Evolutionary conservation across 2,113 vertebrate genomes (phyloP).

Genomic region (Hiodon alosoides): DNA sequence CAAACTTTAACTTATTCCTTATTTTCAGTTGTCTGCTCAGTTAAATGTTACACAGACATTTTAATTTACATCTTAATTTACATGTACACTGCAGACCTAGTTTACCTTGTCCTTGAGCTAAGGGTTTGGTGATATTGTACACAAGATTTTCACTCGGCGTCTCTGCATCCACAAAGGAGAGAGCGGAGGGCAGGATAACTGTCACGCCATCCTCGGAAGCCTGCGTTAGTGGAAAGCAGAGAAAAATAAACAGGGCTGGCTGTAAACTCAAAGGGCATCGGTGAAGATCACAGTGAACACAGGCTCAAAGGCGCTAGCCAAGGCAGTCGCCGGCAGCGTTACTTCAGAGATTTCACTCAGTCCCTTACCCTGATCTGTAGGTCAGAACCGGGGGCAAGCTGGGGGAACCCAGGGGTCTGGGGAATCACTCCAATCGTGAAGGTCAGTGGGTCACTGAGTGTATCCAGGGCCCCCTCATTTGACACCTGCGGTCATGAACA

Average conservation of each 20-base stretch:
- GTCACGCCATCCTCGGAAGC: conserved; percentile 84
- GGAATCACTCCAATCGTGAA: conserved; percentile 86
- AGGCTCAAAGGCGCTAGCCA: neutral
- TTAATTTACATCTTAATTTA: neutral
- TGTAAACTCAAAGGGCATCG: neutral
- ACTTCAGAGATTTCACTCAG: neutral
- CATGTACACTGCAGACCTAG: conserved; percentile 10
- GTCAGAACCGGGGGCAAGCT: conserved; percentile 68
- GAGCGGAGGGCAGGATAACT: conserved; percentile 73
- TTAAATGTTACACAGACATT: too few relatives aligned
- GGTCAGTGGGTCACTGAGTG: conserved; percentile 62
- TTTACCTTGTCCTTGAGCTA: conserved; percentile 79
- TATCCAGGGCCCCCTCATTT: conserved; percentile 45
- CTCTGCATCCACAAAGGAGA: conserved; percentile 80
- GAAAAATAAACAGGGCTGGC: too few relatives aligned
- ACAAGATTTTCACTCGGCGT: conserved; percentile 73
- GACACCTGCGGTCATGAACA: conserved; percentile 69
- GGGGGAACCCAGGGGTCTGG: conserved; percentile 63
- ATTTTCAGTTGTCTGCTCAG: conserved; percentile 3
- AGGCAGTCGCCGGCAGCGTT: too few relatives aligned
- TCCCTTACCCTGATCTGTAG: conserved; percentile 84
- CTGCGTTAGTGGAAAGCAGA: conserved; percentile 50
- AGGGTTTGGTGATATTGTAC: conserved; percentile 83
- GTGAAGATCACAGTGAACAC: neutral
- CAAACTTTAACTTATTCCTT: too few relatives aligned